A percentile compares a stretch with the other conserved stretches of the same genome.
These are phyloP conservation scores for Apodemia zela DNA, from an alignment of 2,888 invertebrate genomes.

Conservation along the genomic window DNA sequence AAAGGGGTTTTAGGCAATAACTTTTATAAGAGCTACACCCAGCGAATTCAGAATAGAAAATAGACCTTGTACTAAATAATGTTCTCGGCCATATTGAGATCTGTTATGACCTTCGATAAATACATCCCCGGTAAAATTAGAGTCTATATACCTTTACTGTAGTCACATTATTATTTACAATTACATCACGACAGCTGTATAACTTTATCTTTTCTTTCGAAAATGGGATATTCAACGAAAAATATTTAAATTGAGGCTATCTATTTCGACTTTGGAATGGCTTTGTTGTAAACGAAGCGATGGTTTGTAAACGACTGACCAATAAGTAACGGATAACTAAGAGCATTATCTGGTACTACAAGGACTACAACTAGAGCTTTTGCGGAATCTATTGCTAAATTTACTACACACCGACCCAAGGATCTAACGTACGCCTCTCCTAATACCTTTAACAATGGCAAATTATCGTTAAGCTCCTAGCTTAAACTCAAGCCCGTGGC, in stretches of 20 bases:
- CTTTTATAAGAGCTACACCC: neutral
- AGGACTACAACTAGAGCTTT: no score
- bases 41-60: neutral
- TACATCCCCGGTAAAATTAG: conserved; percentile 19
- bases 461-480: neutral
- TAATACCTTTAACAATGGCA: neutral
- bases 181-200: neutral
- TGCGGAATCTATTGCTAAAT: no score
- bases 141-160: neutral
- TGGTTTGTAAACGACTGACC: neutral
- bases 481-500: neutral
- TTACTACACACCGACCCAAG: neutral
- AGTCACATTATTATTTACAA: neutral
- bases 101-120: conserved; percentile 21
- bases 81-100: conserved; percentile 18
- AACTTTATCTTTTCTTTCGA: neutral
- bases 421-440: neutral
- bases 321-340: neutral
- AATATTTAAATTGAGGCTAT: conserved; percentile 6
- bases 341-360: neutral
- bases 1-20: neutral
- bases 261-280: conserved; percentile 2
- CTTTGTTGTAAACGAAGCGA: neutral
- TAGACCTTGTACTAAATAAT: conserved; percentile 21
- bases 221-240: neutral